Conservation (phyloP, 2,888 invertebrate genomes). For the Drosophila neutralis region DNA sequence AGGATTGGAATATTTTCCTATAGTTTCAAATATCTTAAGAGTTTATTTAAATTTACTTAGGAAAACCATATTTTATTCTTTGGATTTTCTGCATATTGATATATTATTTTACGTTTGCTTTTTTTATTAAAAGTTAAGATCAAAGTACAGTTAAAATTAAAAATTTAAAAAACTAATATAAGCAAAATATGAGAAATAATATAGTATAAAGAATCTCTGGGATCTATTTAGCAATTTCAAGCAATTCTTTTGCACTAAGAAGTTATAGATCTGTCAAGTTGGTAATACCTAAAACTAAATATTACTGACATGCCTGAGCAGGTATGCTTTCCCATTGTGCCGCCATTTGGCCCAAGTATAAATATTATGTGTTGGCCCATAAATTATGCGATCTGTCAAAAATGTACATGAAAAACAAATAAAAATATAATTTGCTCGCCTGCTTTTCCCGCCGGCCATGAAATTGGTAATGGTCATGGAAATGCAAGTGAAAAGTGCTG, state of each 20-base stretch:
- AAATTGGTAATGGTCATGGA: conserved; percentile 35
- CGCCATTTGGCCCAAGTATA: neutral
- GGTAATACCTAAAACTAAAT: neutral
- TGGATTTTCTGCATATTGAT: neutral
- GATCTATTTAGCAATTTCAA: neutral
- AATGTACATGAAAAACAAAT: conserved; percentile 59
- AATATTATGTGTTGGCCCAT: conserved; percentile 26
- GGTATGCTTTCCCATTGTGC: neutral
- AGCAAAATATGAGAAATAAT: neutral
- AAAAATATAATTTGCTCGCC: conserved; percentile 40
- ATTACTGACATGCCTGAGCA: neutral
- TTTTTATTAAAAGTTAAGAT: neutral
- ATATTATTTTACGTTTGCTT: neutral
- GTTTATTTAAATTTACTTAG: neutral
- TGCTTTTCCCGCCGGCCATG: conserved; percentile 10
- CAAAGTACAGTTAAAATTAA: neutral
- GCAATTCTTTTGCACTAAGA: neutral
- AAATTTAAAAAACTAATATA: neutral
- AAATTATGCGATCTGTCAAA: conserved; percentile 54
- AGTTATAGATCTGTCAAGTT: neutral
- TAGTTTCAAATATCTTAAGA: neutral
- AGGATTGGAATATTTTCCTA: neutral
- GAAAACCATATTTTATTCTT: neutral
- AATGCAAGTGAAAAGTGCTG: conserved; percentile 57
- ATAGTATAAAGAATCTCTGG: neutral